A percentile compares a stretch with the other conserved stretches of the same genome.
Conservation (phyloP, 2,888 invertebrate species). For the Archips crataeganus region DNA sequence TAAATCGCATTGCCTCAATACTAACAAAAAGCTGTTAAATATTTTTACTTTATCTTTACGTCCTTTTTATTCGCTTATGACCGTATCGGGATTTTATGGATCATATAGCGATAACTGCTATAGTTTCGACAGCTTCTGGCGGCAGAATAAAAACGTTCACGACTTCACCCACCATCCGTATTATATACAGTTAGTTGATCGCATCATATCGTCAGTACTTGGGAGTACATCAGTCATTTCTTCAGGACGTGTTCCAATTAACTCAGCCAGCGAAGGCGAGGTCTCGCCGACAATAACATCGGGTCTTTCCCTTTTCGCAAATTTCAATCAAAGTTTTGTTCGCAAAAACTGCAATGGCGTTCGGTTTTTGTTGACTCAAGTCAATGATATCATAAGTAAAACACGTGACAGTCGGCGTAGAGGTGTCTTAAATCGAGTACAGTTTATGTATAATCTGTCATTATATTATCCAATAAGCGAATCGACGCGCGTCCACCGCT, state of each 20-base stretch:
- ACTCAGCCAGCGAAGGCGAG: slow-evolving; percentile 32
- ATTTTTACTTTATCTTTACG: slow-evolving; percentile 27
- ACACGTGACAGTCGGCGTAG: slow-evolving; percentile 21
- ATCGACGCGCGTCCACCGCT: slow-evolving; percentile 29
- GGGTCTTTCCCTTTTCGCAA: slow-evolving; percentile 21
- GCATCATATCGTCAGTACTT: slow-evolving; percentile 15
- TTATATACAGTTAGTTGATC: slow-evolving; percentile 31
- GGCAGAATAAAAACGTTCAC: slow-evolving; percentile 13
- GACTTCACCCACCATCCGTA: slow-evolving; percentile 24
- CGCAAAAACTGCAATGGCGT: slow-evolving; percentile 26
- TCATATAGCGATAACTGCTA: slow-evolving; percentile 31
- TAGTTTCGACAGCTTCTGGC: slow-evolving; percentile 17
- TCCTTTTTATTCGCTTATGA: slow-evolving; percentile 22
- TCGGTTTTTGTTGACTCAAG: not conserved
- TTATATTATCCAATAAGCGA: slow-evolving; percentile 40
- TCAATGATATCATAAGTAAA: slow-evolving; percentile 38
- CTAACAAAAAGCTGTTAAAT: slow-evolving; percentile 22
- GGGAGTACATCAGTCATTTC: slow-evolving; percentile 43
- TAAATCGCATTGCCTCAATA: slow-evolving; percentile 3
- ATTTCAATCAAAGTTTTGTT: slow-evolving; percentile 19
- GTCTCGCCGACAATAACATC: slow-evolving; percentile 36
- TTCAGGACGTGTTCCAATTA: slow-evolving; percentile 54
- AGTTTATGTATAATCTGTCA: slow-evolving; percentile 34
- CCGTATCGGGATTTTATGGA: slow-evolving; percentile 35
- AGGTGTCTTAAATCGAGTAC: slow-evolving; percentile 15